Evolutionary conservation across 2,888 invertebrate species (phyloP), one percentile per base, ranked within the genome.

Genomic region (Diarsia dahlii): DNA sequence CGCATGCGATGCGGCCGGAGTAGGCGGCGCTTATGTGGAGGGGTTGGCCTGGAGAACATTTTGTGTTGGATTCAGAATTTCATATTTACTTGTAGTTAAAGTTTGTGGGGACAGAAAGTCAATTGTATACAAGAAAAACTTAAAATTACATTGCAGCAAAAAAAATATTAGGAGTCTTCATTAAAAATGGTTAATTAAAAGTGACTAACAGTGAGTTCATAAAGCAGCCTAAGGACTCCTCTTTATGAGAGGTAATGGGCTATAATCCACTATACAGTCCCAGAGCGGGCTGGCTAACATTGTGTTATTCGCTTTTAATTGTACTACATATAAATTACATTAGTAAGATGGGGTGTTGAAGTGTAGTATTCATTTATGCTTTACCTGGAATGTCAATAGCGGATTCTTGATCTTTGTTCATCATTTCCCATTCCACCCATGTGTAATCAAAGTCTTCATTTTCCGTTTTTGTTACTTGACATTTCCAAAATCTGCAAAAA

Each of bases 11-110:
- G 65, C 99, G 97, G 0, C 99, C 99, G 76, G 99, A 99, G 95
- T 99, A 99, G 0, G 99, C 99, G 54, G 99, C 99, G 93, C 99
- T 99, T 79, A 99, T 98, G 93, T 99, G 99, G 48, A 99, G 95
- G 1, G 99, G 98, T 93, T 98, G 98, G 4, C 98, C 98, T 97
- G 94, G 87, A 88, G 45, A 76, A 39, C 2, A n/a, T 15, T 23
- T 60, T 15, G 0, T 23, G 13, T 52, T 10, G 13, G 18, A 72
- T 34, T 45, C 10, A n/a, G 46, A 69, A 50, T 34, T 12, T 48
- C 9, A 6, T 12, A 23, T n/a, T n/a, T 23, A 28, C 13, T 23
- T 20, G 15, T n/a, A 15, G 15, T 15, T 58, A 5, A 12, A 23
- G 23, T 12, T 56, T 73, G 45, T 68, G 28, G 12, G 3, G 20